Base-by-base conservation (phyloP, 2,888 invertebrate genomes). In the Digitonthophagus gazella region DNA sequence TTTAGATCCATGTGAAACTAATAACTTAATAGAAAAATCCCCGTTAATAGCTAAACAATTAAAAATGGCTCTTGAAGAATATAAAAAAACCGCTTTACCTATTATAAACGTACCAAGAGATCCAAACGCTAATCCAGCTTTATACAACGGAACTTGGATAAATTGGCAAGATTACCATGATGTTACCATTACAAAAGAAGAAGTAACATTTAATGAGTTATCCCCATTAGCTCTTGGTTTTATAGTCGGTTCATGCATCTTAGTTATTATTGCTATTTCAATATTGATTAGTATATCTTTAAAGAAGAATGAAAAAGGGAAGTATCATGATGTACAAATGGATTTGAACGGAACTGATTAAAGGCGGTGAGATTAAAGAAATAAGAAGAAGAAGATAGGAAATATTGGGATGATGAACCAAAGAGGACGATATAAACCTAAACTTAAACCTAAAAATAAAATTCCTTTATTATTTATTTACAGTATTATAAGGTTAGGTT, bases 111-210 rank as follows among this genome's bases (percentile, higher is more conserved):
- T 82, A 0, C 82, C 84, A 0, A 74, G 78, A 0, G 85, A 86
- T 72, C 79, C 82, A 0, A 80, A 80, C 1, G 84, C 86, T 0
- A 83, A 89, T 80, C 89, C 89, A 0, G 74, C 75, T 0, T 74
- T 81, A 3, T 87, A 86, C 82, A 84, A 86, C 66, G 83, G 84
- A 65, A 84, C 85, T 0, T 90, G 89, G 89, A 83, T 83, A 0
- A 84, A 82, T 73, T 89, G 89, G 89, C 79, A 82, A 74, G 87
- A 88, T 74, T 86, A 86, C 84, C 81, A 67, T 55, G 71, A 71
- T 20, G 64, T 61, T 20, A 3, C 28, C 3, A 67, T 71, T 4
- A 58, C 58, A 14, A 67, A 67, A 65, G 68, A 75, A 64, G 78
- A 77, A 68, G 71, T 79, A 2, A 15, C 71, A 3, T 71, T 75